Percentiles rank a stretch among this genome's conserved stretches.
These are phyloP conservation scores for Epinotia bilunana DNA, from an alignment of 2,888 invertebrate genomes.

Conservation along the genomic window DNA sequence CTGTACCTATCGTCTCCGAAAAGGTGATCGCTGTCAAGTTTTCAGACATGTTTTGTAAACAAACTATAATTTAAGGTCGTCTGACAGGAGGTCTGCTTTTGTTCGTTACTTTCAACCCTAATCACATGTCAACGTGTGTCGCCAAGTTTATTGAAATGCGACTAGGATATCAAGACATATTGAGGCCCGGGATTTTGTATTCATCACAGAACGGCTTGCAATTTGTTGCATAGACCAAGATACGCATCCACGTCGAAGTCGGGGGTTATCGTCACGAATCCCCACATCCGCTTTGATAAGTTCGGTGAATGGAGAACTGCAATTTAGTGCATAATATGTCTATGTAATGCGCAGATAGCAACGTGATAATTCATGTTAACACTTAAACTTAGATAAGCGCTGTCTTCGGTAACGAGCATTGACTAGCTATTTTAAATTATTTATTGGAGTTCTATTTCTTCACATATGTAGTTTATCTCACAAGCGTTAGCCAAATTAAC, in stretches of 20 bases:
- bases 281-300: conserved; percentile 67
- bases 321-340: neutral
- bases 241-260: conserved; percentile 60
- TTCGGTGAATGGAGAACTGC: conserved; percentile 35
- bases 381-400: neutral
- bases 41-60: no score
- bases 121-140: no score
- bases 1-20: no score
- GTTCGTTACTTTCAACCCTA: no score
- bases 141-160: no score
- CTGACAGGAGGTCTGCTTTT: no score
- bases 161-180: no score
- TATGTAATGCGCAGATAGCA: conserved; percentile 3
- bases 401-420: neutral
- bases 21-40: no score
- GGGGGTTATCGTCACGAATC: conserved; percentile 68
- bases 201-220: neutral
- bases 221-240: conserved; percentile 49
- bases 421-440: neutral
- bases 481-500: no score
- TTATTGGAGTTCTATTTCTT: neutral
- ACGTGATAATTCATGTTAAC: conserved; percentile 12
- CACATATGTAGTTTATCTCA: no score
- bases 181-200: no score
- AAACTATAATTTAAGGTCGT: no score